These are phyloP conservation scores for Pygocentrus nattereri DNA, from an alignment of 2,797 vertebrate species.

Conservation along the genomic window DNA sequence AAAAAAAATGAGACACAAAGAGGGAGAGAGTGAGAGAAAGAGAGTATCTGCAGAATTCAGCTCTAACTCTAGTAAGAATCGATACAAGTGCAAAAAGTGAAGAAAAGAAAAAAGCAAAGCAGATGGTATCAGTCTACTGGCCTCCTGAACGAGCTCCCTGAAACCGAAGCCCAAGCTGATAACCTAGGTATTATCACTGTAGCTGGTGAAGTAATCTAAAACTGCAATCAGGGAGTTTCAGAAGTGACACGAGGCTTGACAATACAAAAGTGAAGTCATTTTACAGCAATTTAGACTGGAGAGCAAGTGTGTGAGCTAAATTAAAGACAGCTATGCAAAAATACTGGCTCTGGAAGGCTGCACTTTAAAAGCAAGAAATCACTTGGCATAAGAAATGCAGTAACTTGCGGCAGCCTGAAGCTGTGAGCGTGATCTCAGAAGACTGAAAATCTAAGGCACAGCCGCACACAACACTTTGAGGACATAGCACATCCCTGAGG, in stretches of 20 bases:
- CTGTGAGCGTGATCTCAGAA: not conserved
- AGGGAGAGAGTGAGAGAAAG: not conserved
- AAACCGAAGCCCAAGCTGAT: not conserved
- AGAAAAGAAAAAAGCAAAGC: not conserved
- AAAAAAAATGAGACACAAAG: not conserved
- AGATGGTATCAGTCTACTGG: slow-evolving; percentile 1
- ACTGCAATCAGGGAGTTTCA: not conserved
- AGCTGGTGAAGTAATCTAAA: not conserved
- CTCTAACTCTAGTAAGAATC: slow-evolving; percentile 23
- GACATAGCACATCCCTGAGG: slow-evolving; percentile 31
- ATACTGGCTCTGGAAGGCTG: not conserved
- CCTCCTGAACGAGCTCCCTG: slow-evolving; percentile 3
- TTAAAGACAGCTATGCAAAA: not conserved
- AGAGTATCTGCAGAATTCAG: slow-evolving; percentile 17
- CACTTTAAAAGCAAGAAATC: not conserved
- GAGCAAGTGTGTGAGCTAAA: not conserved
- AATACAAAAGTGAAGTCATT: not conserved
- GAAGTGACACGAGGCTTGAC: not conserved
- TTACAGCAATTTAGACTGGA: not conserved
- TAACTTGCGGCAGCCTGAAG: not conserved
- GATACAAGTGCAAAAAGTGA: slow-evolving; percentile 28
- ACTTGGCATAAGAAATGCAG: not conserved
- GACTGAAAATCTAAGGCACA: slow-evolving; percentile 27
- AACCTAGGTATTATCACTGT: not conserved
- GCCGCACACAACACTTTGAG: slow-evolving; percentile 27